These are phyloP conservation scores for Microdon myrmicae DNA, from an alignment of 2,888 invertebrate genomes.

Conservation along the genomic window DNA sequence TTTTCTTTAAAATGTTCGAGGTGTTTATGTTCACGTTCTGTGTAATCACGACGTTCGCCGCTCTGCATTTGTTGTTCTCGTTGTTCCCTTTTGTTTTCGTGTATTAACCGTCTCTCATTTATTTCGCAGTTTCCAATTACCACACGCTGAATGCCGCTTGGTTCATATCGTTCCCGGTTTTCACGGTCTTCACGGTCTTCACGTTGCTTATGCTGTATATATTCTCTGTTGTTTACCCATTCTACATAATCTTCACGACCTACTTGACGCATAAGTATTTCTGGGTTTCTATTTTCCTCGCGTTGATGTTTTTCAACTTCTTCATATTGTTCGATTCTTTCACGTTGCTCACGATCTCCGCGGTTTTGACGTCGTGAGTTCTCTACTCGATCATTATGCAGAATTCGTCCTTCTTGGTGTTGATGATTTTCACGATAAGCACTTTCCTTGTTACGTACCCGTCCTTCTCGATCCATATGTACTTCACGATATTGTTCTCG, in stretches of 20 bases:
- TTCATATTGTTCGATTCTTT: background rate
- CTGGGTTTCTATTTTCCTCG: background rate
- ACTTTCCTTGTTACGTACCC: background rate
- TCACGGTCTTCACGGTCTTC: constrained; percentile 3
- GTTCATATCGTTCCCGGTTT: too few relatives aligned
- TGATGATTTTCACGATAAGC: background rate
- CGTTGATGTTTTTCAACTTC: background rate
- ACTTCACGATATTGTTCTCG: background rate
- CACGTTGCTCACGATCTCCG: constrained; percentile 14
- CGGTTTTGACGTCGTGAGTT: too few relatives aligned
- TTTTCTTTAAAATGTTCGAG: too few relatives aligned
- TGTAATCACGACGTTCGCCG: too few relatives aligned
- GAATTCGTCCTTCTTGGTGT: background rate
- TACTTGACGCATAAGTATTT: background rate
- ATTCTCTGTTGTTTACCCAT: background rate
- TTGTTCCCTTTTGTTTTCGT: too few relatives aligned
- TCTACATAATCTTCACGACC: background rate
- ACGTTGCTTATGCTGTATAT: background rate
- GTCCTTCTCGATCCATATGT: constrained; percentile 1
- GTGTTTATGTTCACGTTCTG: too few relatives aligned
- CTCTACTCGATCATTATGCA: too few relatives aligned
- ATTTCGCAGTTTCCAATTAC: background rate
- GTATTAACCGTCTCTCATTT: constrained; percentile 1
- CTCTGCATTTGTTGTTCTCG: constrained; percentile 6
- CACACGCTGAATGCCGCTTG: background rate